phyloP scores from a whole-genome alignment of 2,113 vertebrate species.

The Ceyx margarethae region DNA sequence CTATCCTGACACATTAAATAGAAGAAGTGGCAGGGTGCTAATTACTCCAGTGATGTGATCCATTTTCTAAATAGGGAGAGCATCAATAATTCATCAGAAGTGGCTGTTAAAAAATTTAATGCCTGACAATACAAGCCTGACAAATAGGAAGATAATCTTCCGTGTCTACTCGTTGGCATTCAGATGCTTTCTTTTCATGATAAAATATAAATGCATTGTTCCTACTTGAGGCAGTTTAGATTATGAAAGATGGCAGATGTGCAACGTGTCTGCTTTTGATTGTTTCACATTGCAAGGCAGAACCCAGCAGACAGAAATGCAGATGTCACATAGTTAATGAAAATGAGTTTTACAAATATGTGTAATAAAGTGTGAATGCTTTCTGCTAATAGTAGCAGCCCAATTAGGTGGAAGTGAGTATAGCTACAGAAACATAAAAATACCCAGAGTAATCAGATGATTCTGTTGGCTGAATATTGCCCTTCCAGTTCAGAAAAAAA shows the following conservation, averaged over 20 bases:
- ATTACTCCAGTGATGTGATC: conserved; percentile 75
- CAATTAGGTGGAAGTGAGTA: conserved; percentile 22
- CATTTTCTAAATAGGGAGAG: conserved; percentile 75
- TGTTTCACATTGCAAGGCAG: conserved; percentile 60
- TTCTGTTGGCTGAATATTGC: background rate
- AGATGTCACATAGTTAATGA: conserved; percentile 62
- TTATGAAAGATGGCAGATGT: conserved; percentile 75
- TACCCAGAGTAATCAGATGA: background rate
- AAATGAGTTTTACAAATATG: conserved; percentile 65
- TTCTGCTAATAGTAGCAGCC: conserved; percentile 50
- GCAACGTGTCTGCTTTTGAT: conserved; percentile 65
- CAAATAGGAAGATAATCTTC: conserved; percentile 71
- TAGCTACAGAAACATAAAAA: conserved; percentile 39
- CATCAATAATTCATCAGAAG: conserved; percentile 79
- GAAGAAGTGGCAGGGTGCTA: conserved; percentile 74
- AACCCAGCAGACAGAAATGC: conserved; percentile 54
- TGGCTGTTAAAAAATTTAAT: conserved; percentile 75
- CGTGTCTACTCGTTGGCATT: conserved; percentile 70
- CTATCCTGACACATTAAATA: conserved; percentile 68
- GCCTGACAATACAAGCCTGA: conserved; percentile 61
- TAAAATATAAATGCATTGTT: conserved; percentile 73
- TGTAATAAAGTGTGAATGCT: conserved; percentile 61
- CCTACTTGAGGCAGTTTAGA: conserved; percentile 58
- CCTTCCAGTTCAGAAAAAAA: background rate
- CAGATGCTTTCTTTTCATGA: conserved; percentile 72